Base-by-base conservation (phyloP, 2,888 invertebrate genomes). In the Polia nebulosa region DNA sequence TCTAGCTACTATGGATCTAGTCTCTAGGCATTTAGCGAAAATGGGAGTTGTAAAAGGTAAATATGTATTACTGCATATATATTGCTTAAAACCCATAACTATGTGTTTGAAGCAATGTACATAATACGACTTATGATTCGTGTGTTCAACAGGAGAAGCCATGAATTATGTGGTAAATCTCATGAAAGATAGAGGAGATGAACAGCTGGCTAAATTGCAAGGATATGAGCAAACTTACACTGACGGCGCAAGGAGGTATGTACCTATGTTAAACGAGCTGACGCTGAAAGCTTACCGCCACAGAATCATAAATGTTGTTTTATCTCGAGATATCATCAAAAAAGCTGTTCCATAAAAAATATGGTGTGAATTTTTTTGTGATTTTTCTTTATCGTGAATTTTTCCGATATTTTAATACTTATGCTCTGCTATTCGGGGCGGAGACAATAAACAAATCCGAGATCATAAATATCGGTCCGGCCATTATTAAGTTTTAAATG, bases 21-120 rank as follows among this genome's bases (percentile, higher is more conserved):
- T 92, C 20, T 81, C 92, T 0, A 87, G 86, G 41, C 91, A 91
- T 85, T 87, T 94, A 53, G 93, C 92, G 11, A 90, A 88, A 77
- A 29, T 82, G 41, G 94, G 91, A 66, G 70, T 72, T 4, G 88
- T 87, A 60, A 93, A 90, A 89, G 93, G 93, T 91, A 84, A 66
- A 36, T 41, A 58, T 51, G 41, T 44, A 20, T 13, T n/a, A 39
- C 17, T 41, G n/a, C 17, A 17, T 39, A 39, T 39, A 39, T 6
- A 15, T 39, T 39, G 39, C 39, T 39, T 39, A 15, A 39, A 39
- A 39, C 15, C 7, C 25, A n/a, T 45, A 3, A 2, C 1, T 20
- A 34, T 13, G 9, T 2, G 17, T 36, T 9, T 39, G 34, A 29
- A 17, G 32, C 11, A 27, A 22, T n/a, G 25, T 13, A n/a, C n/a